Percentiles rank a stretch among this genome's conserved stretches.
Conservation (phyloP, 2,797 vertebrate genomes). For the Dromococcyx pavoninus region DNA sequence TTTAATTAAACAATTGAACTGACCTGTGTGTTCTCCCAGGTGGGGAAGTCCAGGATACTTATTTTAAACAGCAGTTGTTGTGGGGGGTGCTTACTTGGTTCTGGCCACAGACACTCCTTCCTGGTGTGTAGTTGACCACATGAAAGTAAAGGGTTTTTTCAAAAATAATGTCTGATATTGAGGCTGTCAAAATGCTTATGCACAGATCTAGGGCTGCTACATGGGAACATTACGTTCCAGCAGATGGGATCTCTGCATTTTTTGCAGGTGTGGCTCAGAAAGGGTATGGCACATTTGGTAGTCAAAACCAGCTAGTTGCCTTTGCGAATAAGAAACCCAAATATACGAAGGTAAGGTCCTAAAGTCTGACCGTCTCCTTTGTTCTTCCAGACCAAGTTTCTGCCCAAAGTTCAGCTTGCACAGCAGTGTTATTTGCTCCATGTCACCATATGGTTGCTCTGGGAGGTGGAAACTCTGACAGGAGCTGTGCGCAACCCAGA, state of each 20-base stretch:
- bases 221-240: not conserved
- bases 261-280: not conserved
- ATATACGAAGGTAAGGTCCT: not conserved
- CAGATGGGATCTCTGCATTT: not conserved
- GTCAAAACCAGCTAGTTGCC: not conserved
- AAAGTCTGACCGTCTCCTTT: not conserved
- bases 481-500: not conserved
- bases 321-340: not conserved
- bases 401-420: not conserved
- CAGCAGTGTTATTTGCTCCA: not conserved
- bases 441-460: accelerated
- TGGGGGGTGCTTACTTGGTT: not conserved
- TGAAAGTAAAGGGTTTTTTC: not conserved
- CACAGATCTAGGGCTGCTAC: not conserved
- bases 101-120: not conserved
- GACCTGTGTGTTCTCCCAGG: not conserved
- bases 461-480: not conserved
- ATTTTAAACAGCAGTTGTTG: not conserved
- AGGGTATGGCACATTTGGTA: not conserved
- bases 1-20: constrained; percentile 4
- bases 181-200: not conserved
- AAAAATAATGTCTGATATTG: not conserved
- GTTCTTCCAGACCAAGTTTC: not conserved
- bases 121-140: not conserved
- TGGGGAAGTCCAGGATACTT: not conserved